Conservation (phyloP, 2,888 invertebrate species). For the Calliopum simillimum region DNA sequence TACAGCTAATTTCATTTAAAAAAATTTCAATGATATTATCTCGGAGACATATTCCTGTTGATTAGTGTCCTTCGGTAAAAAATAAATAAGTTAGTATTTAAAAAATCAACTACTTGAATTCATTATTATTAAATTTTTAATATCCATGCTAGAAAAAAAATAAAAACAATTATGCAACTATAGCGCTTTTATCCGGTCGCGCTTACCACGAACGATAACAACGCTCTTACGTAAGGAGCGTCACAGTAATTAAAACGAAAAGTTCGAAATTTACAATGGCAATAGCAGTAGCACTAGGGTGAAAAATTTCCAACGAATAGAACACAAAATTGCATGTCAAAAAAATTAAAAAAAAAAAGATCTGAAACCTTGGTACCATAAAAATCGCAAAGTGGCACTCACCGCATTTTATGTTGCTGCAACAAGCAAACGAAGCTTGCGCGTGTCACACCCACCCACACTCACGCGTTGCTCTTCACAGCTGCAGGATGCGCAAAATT, state of each 20-base stretch:
- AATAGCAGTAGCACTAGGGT: not conserved
- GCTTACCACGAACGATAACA: not conserved
- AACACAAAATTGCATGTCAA: too few species aligned
- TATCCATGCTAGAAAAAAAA: not conserved
- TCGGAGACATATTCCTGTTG: too few species aligned
- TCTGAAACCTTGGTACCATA: not conserved
- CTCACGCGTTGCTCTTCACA: conserved; percentile 1
- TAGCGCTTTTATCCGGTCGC: conserved; percentile 6
- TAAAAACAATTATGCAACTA: not conserved
- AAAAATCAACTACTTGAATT: not conserved
- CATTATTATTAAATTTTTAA: conserved; percentile 8
- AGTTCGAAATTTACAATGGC: conserved; percentile 13
- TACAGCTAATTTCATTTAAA: too few species aligned
- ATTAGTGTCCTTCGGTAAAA: too few species aligned
- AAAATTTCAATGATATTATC: too few species aligned
- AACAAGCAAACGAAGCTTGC: not conserved
- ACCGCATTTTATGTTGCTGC: conserved; percentile 6
- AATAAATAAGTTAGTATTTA: too few species aligned
- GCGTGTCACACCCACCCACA: not conserved
- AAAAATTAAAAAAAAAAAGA: too few species aligned
- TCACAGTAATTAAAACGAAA: conserved; percentile 30
- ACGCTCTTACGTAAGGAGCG: not conserved
- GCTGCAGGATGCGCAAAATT: not conserved
- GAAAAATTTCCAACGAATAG: not conserved
- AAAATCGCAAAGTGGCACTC: conserved; percentile 21